Percentiles rank a stretch among this genome's conserved stretches.
Conservation (phyloP, 2,888 invertebrate species). For the Diplazon laetatorius region DNA sequence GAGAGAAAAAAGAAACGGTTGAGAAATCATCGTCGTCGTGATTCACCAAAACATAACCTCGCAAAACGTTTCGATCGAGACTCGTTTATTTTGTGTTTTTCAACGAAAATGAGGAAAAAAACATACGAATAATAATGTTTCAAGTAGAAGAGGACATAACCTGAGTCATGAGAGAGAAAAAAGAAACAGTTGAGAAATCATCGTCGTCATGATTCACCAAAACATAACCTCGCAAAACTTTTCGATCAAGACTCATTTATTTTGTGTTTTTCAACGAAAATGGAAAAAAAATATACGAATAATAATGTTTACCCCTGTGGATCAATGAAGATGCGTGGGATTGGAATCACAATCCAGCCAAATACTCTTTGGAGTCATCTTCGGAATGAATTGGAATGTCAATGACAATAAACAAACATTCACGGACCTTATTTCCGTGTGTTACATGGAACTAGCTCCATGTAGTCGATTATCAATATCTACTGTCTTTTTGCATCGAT, state of each 20-base stretch:
- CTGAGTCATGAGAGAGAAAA: too few species aligned
- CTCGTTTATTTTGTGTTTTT: too few species aligned
- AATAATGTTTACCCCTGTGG: conserved; percentile 17
- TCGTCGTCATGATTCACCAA: too few species aligned
- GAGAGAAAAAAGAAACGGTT: conserved; percentile 5
- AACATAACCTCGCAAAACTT: too few species aligned
- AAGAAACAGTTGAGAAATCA: too few species aligned
- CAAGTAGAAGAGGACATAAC: too few species aligned
- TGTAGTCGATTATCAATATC: not conserved
- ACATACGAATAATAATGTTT: too few species aligned
- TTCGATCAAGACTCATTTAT: too few species aligned
- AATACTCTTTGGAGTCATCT: not conserved
- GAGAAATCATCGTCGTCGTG: too few species aligned
- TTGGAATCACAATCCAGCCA: not conserved
- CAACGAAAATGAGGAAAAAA: too few species aligned
- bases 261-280: too few species aligned
- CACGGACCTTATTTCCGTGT: conserved; percentile 13
- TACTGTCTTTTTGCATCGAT: not conserved
- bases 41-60: conserved; percentile 49
- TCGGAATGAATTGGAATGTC: not conserved
- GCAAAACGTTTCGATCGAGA: not conserved
- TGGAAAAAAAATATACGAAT: not conserved
- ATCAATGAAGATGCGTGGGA: not conserved
- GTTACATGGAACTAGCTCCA: conserved; percentile 8
- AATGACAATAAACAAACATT: conserved; percentile 13